phyloP scores from a whole-genome alignment of 2,888 invertebrate genomes.

The Apamea epomidion region DNA sequence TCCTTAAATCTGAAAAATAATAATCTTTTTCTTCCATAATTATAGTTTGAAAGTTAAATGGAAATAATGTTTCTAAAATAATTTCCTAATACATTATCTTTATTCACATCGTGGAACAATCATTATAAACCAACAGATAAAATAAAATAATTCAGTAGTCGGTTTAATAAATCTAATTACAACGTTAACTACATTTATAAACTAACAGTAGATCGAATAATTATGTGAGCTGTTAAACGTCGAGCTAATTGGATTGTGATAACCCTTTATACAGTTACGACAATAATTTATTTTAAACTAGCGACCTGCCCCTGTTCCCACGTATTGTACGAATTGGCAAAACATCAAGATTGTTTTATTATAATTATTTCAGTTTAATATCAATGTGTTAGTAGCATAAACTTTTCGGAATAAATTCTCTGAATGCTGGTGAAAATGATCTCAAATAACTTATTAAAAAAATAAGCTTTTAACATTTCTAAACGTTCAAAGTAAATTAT shows the following conservation, averaged over 20 bases:
- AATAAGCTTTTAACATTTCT: too few relatives aligned
- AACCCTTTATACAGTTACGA: background rate
- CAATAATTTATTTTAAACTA: background rate
- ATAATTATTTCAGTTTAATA: background rate
- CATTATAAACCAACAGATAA: background rate
- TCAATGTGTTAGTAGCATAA: background rate
- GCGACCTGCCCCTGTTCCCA: background rate
- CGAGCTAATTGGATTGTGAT: conserved; percentile 13
- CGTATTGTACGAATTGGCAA: background rate
- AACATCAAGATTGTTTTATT: background rate
- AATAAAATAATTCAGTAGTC: background rate
- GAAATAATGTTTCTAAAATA: background rate
- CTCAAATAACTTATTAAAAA: too few relatives aligned
- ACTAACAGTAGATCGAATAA: background rate
- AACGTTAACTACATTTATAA: background rate
- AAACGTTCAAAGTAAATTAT: too few relatives aligned
- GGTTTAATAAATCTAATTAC: conserved; percentile 4
- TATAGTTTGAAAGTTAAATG: background rate
- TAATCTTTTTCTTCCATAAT: too few relatives aligned
- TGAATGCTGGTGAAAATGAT: too few relatives aligned
- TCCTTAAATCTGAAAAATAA: too few relatives aligned
- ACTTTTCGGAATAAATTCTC: background rate
- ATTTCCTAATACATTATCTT: background rate
- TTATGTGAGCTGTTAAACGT: background rate
- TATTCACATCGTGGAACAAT: background rate